Base-by-base conservation (phyloP, 2,797 vertebrate genomes). In the Apogon hyalosoma region DNA sequence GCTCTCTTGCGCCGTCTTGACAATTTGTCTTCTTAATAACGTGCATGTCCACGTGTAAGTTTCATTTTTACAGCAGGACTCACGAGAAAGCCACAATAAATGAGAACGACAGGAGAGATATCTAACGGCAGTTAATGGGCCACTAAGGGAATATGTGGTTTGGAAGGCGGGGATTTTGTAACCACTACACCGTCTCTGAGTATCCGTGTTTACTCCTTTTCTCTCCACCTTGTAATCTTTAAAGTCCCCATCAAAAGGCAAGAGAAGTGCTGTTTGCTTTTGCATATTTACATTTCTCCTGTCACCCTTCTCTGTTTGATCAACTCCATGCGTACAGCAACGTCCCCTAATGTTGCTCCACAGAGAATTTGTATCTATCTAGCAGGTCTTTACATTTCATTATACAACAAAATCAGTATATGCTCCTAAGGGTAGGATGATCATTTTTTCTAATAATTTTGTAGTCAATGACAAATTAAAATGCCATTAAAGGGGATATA, bases 61-160 rank as follows among this genome's bases (percentile, higher is more conserved):
- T 67, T 71, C 38, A 55, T 71, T 86, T 86, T 60, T 55, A 75
- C 56, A 63, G 52, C 48, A 42, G 41, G 46, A 66, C 60, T 68
- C 66, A 72, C 65, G 73, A 73, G 63, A 70, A 46, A 49, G 55
- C 66, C 45, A 51, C 52, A 64, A 15, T 80, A 72, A 82, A 75
- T 24, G 8, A 14, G 14, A 69, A 63, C 69, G 71, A 42, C 78
- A 36, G 62, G 76, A 78, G 76, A 72, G 45, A 14, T 60, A 56
- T 77, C 66, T 76, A 71, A 75, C 64, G 39, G 47, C 40, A 75
- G 49, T 50, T 88, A 92, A 91, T 88, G 75, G 82, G 75, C 74
- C 82, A 60, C 75, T 33, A 2, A 77, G 85, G 87, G 77, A 80
- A 63, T 77, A 70, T 75, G 63, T 70, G 71, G 65, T 79, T 86